Evolutionary conservation across 2,888 invertebrate genomes (phyloP).

Genomic region (Sinhomidia bicolor): DNA sequence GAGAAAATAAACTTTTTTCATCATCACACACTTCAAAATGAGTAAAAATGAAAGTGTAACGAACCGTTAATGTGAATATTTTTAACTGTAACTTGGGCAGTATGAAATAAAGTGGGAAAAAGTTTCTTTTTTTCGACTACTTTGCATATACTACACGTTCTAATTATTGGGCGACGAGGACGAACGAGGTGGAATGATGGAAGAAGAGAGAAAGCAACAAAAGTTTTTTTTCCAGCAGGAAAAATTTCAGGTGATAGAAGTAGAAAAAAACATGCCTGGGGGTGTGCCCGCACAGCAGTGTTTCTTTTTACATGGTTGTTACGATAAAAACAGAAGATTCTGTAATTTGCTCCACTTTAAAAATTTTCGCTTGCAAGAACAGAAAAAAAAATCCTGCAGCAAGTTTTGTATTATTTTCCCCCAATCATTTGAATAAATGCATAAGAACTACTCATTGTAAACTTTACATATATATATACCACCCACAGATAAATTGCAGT

Average conservation of each 20-base stretch:
- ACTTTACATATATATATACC: background rate
- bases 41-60: background rate
- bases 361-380: too few relatives aligned
- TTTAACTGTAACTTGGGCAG: background rate
- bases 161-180: slow-evolving; percentile 2
- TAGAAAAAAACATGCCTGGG: too few relatives aligned
- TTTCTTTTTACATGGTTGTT: too few relatives aligned
- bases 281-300: too few relatives aligned
- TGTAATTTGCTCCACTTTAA: too few relatives aligned
- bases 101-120: background rate
- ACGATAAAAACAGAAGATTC: too few relatives aligned
- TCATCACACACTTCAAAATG: background rate
- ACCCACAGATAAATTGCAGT: background rate
- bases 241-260: too few relatives aligned
- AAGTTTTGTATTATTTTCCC: too few relatives aligned
- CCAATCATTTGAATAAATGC: background rate
- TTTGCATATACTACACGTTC: background rate
- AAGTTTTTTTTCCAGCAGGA: background rate
- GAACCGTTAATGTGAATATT: slow-evolving; percentile 37
- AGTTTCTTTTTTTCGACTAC: background rate
- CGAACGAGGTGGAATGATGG: background rate
- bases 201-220: background rate
- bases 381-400: too few relatives aligned
- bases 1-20: slow-evolving; percentile 18
- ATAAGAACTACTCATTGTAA: too few relatives aligned